Percentiles rank a stretch among this genome's conserved stretches.
Conservation (phyloP, 2,113 vertebrate genomes). For the Muntiacus reevesi region DNA sequence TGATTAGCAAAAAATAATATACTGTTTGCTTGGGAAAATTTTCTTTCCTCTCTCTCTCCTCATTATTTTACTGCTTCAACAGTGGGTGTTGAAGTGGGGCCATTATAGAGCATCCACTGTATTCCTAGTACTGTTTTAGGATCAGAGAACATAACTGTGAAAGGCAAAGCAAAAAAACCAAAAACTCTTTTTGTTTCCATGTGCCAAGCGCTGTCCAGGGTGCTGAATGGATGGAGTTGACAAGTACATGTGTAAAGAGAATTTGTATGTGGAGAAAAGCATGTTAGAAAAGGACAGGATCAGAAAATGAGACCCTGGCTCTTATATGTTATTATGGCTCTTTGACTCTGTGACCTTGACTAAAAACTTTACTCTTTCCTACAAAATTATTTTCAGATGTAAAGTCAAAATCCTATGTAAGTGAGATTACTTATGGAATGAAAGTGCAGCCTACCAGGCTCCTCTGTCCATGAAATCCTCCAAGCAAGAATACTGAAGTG, state of each 20-base stretch:
- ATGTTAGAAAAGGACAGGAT: not conserved
- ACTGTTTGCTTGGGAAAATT: not conserved
- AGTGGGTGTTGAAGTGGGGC: too few species aligned
- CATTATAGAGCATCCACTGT: not conserved
- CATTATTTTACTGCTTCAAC: not conserved
- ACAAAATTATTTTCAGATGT: not conserved
- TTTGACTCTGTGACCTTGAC: not conserved
- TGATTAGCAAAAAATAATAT: not conserved
- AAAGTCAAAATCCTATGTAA: not conserved
- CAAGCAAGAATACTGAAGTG: not conserved
- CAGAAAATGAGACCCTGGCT: not conserved
- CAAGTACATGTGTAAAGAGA: not conserved
- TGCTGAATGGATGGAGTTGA: not conserved
- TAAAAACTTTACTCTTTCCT: not conserved
- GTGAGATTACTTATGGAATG: not conserved
- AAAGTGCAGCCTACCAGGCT: not conserved
- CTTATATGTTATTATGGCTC: not conserved
- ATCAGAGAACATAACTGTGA: not conserved
- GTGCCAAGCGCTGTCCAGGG: not conserved
- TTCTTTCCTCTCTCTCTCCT: not conserved
- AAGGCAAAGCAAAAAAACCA: not conserved
- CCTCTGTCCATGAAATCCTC: not conserved
- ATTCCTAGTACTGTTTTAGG: not conserved
- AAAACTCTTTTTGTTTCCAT: rapidly evolving
- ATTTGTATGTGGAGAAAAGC: not conserved